Base-by-base conservation (phyloP, 2,888 invertebrate genomes). In the Polydrusus cervinus region DNA sequence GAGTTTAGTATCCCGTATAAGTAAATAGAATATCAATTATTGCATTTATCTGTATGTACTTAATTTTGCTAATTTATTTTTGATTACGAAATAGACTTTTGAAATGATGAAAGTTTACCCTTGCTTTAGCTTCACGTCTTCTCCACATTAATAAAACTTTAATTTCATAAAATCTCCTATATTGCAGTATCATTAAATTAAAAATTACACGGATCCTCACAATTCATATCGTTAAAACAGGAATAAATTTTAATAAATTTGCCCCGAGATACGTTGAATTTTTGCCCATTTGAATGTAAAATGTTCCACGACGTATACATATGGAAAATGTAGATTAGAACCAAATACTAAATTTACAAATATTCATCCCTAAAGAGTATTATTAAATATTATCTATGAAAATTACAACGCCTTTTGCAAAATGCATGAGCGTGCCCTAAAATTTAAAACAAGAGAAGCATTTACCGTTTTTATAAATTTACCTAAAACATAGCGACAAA, bases 211-310 rank as follows among this genome's bases (percentile, higher is more conserved):
- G 7, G 30, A 55, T 14, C 20, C n/a, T 30, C 13, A 30, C n/a
- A n/a, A 30, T 55, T 55, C n/a, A 30, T 30, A 55, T 8, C 13
- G 30, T 7, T 9, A 55, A 25, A 55, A n/a, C n/a, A 55, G 3
- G 30, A 55, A 30, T 55, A 55, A 30, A 55, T 30, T 30, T 55
- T 20, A 51, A 51, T 51, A 20, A 20, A 13, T 51, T 51, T 13
- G 11, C 20, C 14, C 53, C 11, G 11, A 13, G 25, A 25, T 25
- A 25, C 25, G 25, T 20, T 55, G 34, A n/a, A 55, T 55, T 55
- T 55, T 55, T 34, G 55, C 14, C 1, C 34, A 34, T 55, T 55
- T 55, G 8, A 55, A 55, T 55, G 34, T 55, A 55, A 55, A 55
- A 55, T 55, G 9, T 55, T 34, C 8, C 6, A 14, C 34, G n/a